Evolutionary conservation across 1,140 invertebrate genomes (phyloP).

Genomic region (Dendrolimus punctatus): DNA sequence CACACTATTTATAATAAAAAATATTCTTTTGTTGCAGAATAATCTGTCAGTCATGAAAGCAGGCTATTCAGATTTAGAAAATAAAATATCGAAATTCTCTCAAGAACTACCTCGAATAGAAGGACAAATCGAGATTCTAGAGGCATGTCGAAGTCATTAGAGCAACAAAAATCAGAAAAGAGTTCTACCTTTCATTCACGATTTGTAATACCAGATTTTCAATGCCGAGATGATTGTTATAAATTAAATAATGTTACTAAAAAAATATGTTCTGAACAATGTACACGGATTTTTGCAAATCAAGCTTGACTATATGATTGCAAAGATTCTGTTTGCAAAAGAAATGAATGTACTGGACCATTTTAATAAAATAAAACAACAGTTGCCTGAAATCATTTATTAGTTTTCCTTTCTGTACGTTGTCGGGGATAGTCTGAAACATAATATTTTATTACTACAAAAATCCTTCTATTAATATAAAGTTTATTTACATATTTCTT

Average conservation of each 20-base stretch:
- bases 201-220: conserved; percentile 18
- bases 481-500: too few relatives aligned
- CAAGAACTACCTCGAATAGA: conserved; percentile 45
- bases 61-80: conserved; percentile 41
- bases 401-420: too few relatives aligned
- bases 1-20: too few relatives aligned
- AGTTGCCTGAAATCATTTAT: too few relatives aligned
- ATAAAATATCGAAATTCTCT: conserved; percentile 33
- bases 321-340: conserved; percentile 4
- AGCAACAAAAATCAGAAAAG: conserved; percentile 25
- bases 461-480: too few relatives aligned
- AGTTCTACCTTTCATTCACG: conserved; percentile 17
- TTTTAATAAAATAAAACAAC: conserved; percentile 2
- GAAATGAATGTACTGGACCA: conserved; percentile 12
- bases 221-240: background rate
- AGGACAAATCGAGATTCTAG: conserved; percentile 45
- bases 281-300: background rate
- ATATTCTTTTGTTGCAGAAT: conserved; percentile 31
- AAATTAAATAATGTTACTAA: background rate
- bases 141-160: conserved; percentile 35
- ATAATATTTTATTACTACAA: too few relatives aligned
- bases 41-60: conserved; percentile 35
- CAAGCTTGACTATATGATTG: conserved; percentile 16
- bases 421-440: too few relatives aligned
- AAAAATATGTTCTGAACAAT: background rate